Base-by-base conservation (phyloP, 2,888 invertebrate species). In the Orthonychiurus folsomi region DNA sequence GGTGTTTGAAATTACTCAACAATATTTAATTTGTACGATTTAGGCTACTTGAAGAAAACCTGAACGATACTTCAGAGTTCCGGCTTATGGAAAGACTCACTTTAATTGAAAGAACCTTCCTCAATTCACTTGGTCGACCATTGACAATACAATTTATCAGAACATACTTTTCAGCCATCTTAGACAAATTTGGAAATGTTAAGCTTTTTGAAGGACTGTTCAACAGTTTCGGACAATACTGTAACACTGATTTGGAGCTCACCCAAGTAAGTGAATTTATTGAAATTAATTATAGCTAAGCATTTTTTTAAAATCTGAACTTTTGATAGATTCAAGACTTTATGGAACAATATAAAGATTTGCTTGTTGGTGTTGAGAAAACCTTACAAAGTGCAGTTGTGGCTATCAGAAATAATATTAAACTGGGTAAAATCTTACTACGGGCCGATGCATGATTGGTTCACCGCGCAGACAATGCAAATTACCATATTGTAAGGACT, bases 1-100 rank as follows among this genome's bases (percentile, higher is more conserved):
- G 48, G 48, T n/a, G 48, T 48, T 12, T 12, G 48, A n/a, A n/a
- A n/a, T n/a, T n/a, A n/a, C n/a, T n/a, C n/a, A n/a, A n/a, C n/a
- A n/a, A n/a, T n/a, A n/a, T n/a, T n/a, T n/a, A 48, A 48, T 15
- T 48, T 48, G 48, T 48, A 48, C n/a, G 15, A 15, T 48, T n/a
- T 12, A 52, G 52, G 52, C 52, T 52, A 23, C 52, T 52, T 9
- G 52, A 52, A 5, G n/a, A 52, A 52, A 52, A 5, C 5, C 24
- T 52, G n/a, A n/a, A 52, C 5, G 21, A 20, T 23, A 5, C 52
- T 12, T 52, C 52, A 12, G 37, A 37, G 15, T 37, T 37, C 15
- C 15, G 9, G 37, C 9, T 9, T 15, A 15, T 37, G 37, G 37
- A 37, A 9, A 37, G 15, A 37, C 9, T 37, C 9, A 37, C 37